Evolutionary conservation across 2,797 vertebrate genomes (phyloP).

Genomic region (Sphenopsis melanotis): DNA sequence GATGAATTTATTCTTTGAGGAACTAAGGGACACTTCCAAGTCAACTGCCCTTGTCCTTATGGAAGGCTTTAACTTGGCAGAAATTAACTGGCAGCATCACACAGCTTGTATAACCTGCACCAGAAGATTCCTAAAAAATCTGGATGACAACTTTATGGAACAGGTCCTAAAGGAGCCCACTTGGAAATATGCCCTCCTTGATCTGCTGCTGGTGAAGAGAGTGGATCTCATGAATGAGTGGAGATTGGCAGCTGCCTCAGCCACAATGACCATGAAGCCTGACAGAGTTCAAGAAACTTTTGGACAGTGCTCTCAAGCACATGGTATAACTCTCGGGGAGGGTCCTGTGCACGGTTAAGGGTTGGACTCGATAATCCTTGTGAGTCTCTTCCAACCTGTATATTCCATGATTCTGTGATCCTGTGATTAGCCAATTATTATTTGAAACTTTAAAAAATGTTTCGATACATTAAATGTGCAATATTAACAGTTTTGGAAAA

Average conservation of each 20-base stretch:
- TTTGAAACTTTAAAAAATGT: background rate
- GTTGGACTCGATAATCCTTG: accelerated
- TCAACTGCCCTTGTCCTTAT: background rate
- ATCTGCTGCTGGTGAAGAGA: background rate
- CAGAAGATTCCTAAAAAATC: background rate
- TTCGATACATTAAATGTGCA: background rate
- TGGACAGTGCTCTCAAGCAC: background rate
- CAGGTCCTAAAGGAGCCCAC: background rate
- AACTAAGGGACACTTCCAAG: background rate
- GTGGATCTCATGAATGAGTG: background rate
- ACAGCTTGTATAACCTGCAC: background rate
- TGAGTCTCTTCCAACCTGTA: background rate
- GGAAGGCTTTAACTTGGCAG: background rate
- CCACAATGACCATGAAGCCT: background rate
- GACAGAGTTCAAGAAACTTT: background rate
- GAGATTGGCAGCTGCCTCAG: background rate
- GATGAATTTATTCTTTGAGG: background rate
- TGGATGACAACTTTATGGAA: background rate
- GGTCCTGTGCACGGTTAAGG: background rate
- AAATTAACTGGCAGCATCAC: background rate
- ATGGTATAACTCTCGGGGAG: background rate
- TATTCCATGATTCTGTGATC: accelerated
- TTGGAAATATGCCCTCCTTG: background rate
- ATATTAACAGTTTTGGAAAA: background rate
- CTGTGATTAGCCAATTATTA: background rate